Percentiles rank a stretch among this genome's conserved stretches.
Conservation (phyloP, 2,888 invertebrate species). For the Patella depressa region DNA sequence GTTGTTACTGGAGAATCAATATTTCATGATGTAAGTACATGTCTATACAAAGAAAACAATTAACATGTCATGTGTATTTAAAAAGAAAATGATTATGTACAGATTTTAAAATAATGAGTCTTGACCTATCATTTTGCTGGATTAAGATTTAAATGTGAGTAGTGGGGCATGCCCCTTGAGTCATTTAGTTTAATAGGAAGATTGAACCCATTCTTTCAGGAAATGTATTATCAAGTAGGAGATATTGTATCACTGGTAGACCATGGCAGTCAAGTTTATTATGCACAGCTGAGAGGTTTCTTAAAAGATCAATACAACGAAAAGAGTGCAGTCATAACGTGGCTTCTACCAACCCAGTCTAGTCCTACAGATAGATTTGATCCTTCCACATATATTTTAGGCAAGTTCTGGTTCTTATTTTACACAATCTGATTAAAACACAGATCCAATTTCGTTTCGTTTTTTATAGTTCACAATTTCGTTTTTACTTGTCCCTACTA, state of each 20-base stretch:
- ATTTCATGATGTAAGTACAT: constrained; percentile 79
- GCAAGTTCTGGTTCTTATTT: constrained; percentile 71
- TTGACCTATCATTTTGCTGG: too few relatives aligned
- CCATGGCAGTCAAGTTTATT: constrained; percentile 79
- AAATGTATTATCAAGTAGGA: constrained; percentile 85
- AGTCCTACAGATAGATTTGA: constrained; percentile 86
- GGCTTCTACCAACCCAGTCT: constrained; percentile 88
- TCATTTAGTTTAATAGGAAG: too few relatives aligned
- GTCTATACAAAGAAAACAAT: not conserved
- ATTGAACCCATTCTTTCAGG: constrained; percentile 54
- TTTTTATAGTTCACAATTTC: too few relatives aligned
- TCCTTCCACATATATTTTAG: constrained; percentile 90
- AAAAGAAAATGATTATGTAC: not conserved
- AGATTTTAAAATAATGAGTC: not conserved
- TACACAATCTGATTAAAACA: too few relatives aligned
- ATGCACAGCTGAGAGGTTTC: constrained; percentile 90
- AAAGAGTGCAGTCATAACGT: constrained; percentile 91
- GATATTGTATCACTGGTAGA: constrained; percentile 91
- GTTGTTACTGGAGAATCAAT: constrained; percentile 85
- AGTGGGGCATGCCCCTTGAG: too few relatives aligned
- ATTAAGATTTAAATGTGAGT: too few relatives aligned
- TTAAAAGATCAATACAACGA: constrained; percentile 93
- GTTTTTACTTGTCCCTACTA: too few relatives aligned
- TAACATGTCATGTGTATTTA: not conserved
- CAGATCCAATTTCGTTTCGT: too few relatives aligned